Percentiles rank a stretch among this genome's conserved stretches.
phyloP scores from a whole-genome alignment of 2,113 vertebrate genomes.

The Acrocephalus kingi region DNA sequence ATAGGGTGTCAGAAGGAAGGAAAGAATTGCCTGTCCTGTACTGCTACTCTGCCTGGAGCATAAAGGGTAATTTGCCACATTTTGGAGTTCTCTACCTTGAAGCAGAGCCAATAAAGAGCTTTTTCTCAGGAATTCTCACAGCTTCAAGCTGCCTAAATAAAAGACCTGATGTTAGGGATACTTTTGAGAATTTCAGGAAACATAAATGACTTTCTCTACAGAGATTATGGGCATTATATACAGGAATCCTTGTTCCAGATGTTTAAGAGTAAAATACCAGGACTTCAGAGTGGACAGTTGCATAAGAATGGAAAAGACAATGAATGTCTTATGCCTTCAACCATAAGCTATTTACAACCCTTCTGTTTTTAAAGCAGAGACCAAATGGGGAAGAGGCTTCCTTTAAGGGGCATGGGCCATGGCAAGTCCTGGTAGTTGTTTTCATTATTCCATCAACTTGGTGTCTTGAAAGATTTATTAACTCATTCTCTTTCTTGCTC shows the following conservation, averaged over 20 bases:
- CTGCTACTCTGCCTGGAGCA: neutral
- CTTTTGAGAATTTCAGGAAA: neutral
- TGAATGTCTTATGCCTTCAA: neutral
- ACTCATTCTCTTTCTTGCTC: slow-evolving; percentile 31
- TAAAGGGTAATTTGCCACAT: neutral
- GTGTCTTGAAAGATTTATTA: slow-evolving; percentile 55
- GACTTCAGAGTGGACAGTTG: neutral
- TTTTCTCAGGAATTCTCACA: neutral
- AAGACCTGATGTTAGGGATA: neutral
- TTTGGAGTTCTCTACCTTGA: neutral
- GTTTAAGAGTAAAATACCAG: neutral
- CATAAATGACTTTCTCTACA: neutral
- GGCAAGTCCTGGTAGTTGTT: slow-evolving; percentile 15
- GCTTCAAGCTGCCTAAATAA: neutral
- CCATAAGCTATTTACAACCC: slow-evolving; percentile 11
- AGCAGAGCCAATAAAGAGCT: neutral
- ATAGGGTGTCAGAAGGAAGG: neutral
- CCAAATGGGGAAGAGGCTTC: slow-evolving; percentile 5
- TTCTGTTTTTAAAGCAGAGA: slow-evolving; percentile 20
- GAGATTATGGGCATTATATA: neutral
- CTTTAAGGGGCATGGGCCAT: slow-evolving; percentile 4
- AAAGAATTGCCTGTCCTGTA: neutral
- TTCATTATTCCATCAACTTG: slow-evolving; percentile 24
- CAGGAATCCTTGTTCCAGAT: neutral
- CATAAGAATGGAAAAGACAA: slow-evolving; percentile 9